Evolutionary conservation across 1,140 invertebrate species (phyloP), one percentile per base, ranked within the genome.

Genomic region (Phenacoccus solenopsis): DNA sequence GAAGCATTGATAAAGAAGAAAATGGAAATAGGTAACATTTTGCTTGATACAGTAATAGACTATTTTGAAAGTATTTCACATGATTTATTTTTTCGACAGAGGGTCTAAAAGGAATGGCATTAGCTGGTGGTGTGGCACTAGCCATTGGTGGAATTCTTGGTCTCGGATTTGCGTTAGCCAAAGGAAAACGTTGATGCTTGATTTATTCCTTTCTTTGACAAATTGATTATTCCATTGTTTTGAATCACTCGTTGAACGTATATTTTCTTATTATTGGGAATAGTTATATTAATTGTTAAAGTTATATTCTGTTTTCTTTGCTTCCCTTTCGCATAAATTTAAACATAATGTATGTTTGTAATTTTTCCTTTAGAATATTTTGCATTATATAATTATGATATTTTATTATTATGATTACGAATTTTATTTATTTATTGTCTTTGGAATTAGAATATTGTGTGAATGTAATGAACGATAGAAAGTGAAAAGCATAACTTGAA

Each of bases 51-150:
- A 57, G 20, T 30, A 69, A 28, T 21, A 38, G n/a, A 73, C 28
- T 20, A 71, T 20, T 35, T 38, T 69, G n/a, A 35, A 10, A 20
- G 71, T 68, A 73, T 72, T 74, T 67, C 59, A 71, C 59, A 64
- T 22, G 13, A 16, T 56, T 20, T 28, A 56, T 57, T 76, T 74
- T 71, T 75, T 76, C 83, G 82, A 10, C 79, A 86, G 93, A 96
- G 75, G 91, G 91, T 9, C 79, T 93, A 25, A 84, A 90, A 71
- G 93, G 93, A n/a, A 91, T 93, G 78, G 91, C 91, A 4, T 85
- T 94, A 32, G 89, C 90, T 49, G 89, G 91, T 69, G 91, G 91
- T 67, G 88, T 87, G 7, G 85, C 90, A 32, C 77, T 94, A 38
- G 90, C 88, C 20, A 75, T 94, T 32, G 93, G 90, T 22, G 87